Base-by-base conservation (phyloP, 37 sponge, comb jelly and placozoan species). In the Amphimedon queenslandica region DNA sequence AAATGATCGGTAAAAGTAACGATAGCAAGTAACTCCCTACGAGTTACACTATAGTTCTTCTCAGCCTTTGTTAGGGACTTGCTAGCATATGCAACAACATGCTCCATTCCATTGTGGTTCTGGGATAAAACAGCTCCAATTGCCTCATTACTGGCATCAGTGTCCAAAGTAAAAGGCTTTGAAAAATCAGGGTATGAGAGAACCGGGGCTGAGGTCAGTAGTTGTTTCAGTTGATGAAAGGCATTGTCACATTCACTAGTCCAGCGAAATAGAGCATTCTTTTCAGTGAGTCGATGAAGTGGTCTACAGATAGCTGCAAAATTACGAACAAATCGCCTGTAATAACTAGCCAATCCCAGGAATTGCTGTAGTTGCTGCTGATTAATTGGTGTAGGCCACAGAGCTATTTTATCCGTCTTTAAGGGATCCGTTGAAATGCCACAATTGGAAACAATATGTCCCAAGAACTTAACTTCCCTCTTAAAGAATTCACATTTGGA, bases 401-500 rank as follows among this genome's bases (percentile, higher is more conserved):
- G 8, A 42, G 53, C 41, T 28, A 42, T 42, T 40, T 6, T 37
- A 42, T 6, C 31, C 5, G 24, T 66, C 37, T 66, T 77, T 20
- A 13, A 47, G 5, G 30, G 68, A 37, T 66, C 77, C 13, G 51
- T 29, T 11, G 37, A 29, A 2, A 65, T 51, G 28, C 67, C 67
- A 20, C 66, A 23, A 6, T 28, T 37, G 25, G 82, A 82, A 16
- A 82, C 31, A 5, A 82, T 29, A 63, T 82, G 82, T 16, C 82
- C 75, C 68, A 82, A 37, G 71, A 40, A 74, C 16, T 51, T 27
- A 4, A 82, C 82, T 68, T 42, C 23, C 42, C 57, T 57, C 20
- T 37, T 41, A 37, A 64, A 53, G 33, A 82, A 68, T 41, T 3
- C 18, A 39, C 75, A 82, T 57, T 82, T 82, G 10, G 11, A 28